Base-by-base conservation (phyloP, 2,888 invertebrate genomes). In the Halocaridina rubra region DNA sequence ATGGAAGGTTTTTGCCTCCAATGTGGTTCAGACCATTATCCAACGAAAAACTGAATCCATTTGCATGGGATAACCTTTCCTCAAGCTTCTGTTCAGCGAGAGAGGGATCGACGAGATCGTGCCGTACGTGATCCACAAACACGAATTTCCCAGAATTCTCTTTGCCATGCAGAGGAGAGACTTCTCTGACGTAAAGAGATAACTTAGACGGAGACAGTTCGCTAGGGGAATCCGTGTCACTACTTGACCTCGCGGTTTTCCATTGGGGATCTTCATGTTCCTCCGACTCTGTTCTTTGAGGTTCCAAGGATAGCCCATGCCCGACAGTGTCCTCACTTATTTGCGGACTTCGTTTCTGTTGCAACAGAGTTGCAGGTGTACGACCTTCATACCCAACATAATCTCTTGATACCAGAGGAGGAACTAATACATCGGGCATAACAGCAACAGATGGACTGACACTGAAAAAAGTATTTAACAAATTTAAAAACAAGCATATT, bases 11-110 rank as follows among this genome's bases (percentile, higher is more conserved):
- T 33, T 84, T 80, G 33, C 80, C 80, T 59, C 80, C 82, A 80
- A 86, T 86, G 69, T 82, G 82, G 75, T 86, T 82, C 3, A 86
- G 61, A 29, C 86, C 86, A 33, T 85, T 79, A 82, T 86, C 86
- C 27, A 86, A 53, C 27, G 86, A 86, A 39, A 79, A 82, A 76
- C 81, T 86, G 19, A 82, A 75, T 57, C 81, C 86, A 69, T 81
- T 78, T 22, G 81, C 78, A 74, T 81, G 78, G 16, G 80, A 61
- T 39, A 80, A 67, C 29, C 77, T 76, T 39, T 77, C 77, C n/a
- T 72, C 77, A 32, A 79, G 64, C 16, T 72, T 19, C 8, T 80
- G 53, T 32, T 80, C 80, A 19, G 24, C 22, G 30, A 59, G 59
- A 32, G 7, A 39, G n/a, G 53, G 16, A 33, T 71, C 71, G 71